Conservation (phyloP, 2,888 invertebrate species). For the Ephialtes manifestator region DNA sequence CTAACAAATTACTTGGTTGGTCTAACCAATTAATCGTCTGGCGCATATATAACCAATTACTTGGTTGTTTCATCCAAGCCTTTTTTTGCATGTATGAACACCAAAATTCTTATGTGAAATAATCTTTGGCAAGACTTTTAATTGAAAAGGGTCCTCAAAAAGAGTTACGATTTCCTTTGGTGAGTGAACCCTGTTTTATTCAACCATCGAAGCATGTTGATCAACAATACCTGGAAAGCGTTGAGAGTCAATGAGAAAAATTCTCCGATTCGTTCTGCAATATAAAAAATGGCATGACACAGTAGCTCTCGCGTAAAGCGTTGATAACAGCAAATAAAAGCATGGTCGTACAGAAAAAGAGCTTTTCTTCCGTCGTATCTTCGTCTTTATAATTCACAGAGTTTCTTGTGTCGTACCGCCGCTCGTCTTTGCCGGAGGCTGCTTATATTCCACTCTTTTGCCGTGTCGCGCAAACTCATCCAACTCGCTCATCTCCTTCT, state of each 20-base stretch:
- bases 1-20: too few species aligned
- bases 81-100: too few species aligned
- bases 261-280: conserved; percentile 4
- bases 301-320: conserved; percentile 21
- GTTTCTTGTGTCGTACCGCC: conserved; percentile 31
- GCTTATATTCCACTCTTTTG: conserved; percentile 35
- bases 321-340: conserved; percentile 42
- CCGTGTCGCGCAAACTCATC: conserved; percentile 44
- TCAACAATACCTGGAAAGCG: conserved; percentile 24
- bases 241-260: conserved; percentile 6
- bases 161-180: too few species aligned
- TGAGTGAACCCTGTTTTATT: too few species aligned
- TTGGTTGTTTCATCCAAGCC: too few species aligned
- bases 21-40: too few species aligned
- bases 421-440: conserved; percentile 17
- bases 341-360: conserved; percentile 13
- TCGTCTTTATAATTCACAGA: conserved; percentile 51
- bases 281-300: conserved; percentile 37
- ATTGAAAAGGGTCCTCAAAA: too few species aligned
- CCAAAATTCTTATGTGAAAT: too few species aligned
- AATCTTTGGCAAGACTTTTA: too few species aligned
- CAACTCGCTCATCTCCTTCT: background rate
- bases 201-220: background rate
- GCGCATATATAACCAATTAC: too few species aligned
- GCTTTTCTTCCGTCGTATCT: conserved; percentile 32